These are phyloP conservation scores for Phymanthus crucifer DNA, from an alignment of 92 coral and sea anemone genomes.

Conservation along the genomic window DNA sequence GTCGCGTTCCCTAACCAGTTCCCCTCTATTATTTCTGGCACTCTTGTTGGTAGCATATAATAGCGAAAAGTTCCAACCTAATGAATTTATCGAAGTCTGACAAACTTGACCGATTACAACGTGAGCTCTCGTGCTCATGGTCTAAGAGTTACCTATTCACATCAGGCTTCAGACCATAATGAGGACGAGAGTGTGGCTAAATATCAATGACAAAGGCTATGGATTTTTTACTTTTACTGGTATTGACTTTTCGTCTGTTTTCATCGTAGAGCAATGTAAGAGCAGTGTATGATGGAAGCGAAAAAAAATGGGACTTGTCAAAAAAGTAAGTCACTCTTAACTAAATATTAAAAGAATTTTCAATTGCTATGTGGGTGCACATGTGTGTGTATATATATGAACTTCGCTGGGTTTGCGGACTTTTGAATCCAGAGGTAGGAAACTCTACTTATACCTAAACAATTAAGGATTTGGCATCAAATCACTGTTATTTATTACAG, in stretches of 20 bases:
- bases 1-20: too few relatives aligned
- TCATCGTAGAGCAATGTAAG: conserved; percentile 6
- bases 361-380: neutral
- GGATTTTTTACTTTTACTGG: conserved; percentile 2
- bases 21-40: too few relatives aligned
- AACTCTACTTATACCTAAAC: conserved; percentile 11
- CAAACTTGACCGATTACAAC: neutral
- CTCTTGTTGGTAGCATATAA: conserved; percentile 4
- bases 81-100: neutral
- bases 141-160: neutral
- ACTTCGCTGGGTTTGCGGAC: neutral
- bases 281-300: conserved; percentile 7
- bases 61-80: neutral
- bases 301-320: conserved; percentile 8
- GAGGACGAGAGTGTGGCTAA: neutral
- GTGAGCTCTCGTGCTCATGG: neutral
- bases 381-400: neutral
- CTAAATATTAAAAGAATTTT: neutral
- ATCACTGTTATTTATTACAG: neutral
- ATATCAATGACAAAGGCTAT: conserved; percentile 10
- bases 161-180: conserved; percentile 4
- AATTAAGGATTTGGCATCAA: neutral
- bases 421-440: neutral
- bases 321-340: neutral
- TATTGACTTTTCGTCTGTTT: conserved; percentile 8